Evolutionary conservation across 2,888 invertebrate genomes (phyloP), one percentile per base, ranked within the genome.

Genomic region (Volucella zonaria): DNA sequence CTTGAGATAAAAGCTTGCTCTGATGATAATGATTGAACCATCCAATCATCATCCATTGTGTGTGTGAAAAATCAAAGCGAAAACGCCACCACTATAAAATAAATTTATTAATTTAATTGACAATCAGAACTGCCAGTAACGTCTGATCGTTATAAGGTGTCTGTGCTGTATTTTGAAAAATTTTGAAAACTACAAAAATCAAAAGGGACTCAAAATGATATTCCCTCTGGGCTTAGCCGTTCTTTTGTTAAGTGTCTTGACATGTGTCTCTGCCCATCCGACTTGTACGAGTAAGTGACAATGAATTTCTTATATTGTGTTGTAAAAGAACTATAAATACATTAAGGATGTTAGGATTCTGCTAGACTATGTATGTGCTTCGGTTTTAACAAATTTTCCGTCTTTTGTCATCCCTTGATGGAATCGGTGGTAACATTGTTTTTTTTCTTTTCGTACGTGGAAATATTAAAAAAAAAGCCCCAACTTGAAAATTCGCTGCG

Each of bases 141-240:
- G 75, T 67, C 31, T 6, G 43, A 23, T 70, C 70, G 58, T 52
- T 62, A 67, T 15, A 58, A 58, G 51, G 58, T 59, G 56, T 9
- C 6, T 15, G 1, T 14, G 10, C 18, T 54, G 42, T 66, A 14
- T 67, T 43, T 15, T 40, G 45, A 45, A 38, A 15, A 40, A 31
- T 31, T 18, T 23, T 23, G 40, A 42, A 52, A 66, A 61, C 10
- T 54, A 52, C 31, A 31, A 31, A 31, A 31, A 31, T 6, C 52
- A 52, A 67, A 52, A 52, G 66, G 64, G 59, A 80, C 45, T 71
- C 15, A 81, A 68, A 42, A 85, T 85, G 85, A 81, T 81, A 49
- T 67, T 64, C 15, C 15, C 58, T n/a, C 18, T 74, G 51, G 77
- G 42, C 40, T 54, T 85, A 54, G 62, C 47, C 6, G 15, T 68